phyloP scores from a whole-genome alignment of 1,140 invertebrate species.

The Ruditapes philippinarum region DNA sequence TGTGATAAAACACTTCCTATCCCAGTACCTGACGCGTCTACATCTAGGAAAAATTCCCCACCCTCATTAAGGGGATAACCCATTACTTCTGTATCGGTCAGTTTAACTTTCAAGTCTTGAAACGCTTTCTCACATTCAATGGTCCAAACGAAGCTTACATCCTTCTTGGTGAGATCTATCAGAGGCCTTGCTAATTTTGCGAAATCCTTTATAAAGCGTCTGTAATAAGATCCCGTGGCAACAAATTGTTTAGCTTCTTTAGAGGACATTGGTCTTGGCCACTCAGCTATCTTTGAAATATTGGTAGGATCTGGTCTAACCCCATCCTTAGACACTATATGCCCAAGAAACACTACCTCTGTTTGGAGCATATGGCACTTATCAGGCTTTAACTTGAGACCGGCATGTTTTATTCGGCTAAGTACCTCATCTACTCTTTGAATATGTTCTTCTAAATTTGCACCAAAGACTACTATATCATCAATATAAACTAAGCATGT shows the following conservation, averaged over 20 bases:
- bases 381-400: neutral
- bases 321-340: constrained; percentile 6
- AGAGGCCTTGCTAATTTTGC: neutral
- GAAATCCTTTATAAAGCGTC: constrained; percentile 8
- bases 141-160: neutral
- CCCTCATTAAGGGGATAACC: too few relatives aligned
- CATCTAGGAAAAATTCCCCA: neutral
- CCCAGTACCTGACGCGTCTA: neutral
- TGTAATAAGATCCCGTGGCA: neutral
- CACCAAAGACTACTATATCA: constrained; percentile 13
- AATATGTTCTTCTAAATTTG: neutral
- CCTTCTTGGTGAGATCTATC: neutral
- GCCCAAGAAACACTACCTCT: constrained; percentile 1
- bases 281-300: neutral
- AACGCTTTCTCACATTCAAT: neutral
- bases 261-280: neutral
- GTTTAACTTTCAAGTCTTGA: neutral
- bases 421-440: neutral
- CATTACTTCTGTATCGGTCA: too few relatives aligned
- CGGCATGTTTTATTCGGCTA: neutral
- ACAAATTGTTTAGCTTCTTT: constrained; percentile 3
- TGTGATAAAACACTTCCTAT: neutral
- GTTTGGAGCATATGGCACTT: constrained; percentile 8
- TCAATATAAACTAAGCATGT: constrained; percentile 27
- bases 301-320: neutral